Percentiles rank a stretch among this genome's conserved stretches.
phyloP scores from a whole-genome alignment of 1,140 invertebrate species.

The Cryptotermes secundus region DNA sequence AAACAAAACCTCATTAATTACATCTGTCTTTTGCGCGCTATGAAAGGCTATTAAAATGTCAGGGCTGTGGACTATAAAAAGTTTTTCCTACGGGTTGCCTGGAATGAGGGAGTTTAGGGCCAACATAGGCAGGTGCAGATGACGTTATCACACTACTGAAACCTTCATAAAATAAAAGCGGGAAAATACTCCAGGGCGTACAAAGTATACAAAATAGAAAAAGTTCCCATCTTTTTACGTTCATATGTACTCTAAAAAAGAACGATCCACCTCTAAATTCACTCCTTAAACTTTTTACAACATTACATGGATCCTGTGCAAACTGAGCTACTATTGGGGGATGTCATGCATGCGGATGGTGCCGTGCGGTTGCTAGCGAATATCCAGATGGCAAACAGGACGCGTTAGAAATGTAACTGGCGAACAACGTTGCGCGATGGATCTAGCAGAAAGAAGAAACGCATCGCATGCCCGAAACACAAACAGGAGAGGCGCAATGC shows the following conservation, averaged over 20 bases:
- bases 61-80: too few relatives aligned
- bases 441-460: not conserved
- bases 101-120: too few relatives aligned
- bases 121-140: too few relatives aligned
- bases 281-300: not conserved
- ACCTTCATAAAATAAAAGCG: not conserved
- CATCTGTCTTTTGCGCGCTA: too few relatives aligned
- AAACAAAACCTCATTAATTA: too few relatives aligned
- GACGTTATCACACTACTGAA: not conserved
- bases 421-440: not conserved
- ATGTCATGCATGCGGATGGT: not conserved
- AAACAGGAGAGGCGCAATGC: not conserved
- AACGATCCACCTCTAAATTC: not conserved
- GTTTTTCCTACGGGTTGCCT: too few relatives aligned
- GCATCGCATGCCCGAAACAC: not conserved
- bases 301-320: not conserved
- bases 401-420: not conserved
- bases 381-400: not conserved
- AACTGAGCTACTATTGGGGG: too few relatives aligned
- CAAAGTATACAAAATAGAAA: not conserved
- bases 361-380: not conserved
- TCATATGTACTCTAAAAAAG: not conserved
- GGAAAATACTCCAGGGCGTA: not conserved
- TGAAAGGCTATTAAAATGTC: too few relatives aligned
- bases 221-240: not conserved